Evolutionary conservation across 1,140 invertebrate species (phyloP), one percentile per base, ranked within the genome.

Genomic region (Drosophila ficusphila): DNA sequence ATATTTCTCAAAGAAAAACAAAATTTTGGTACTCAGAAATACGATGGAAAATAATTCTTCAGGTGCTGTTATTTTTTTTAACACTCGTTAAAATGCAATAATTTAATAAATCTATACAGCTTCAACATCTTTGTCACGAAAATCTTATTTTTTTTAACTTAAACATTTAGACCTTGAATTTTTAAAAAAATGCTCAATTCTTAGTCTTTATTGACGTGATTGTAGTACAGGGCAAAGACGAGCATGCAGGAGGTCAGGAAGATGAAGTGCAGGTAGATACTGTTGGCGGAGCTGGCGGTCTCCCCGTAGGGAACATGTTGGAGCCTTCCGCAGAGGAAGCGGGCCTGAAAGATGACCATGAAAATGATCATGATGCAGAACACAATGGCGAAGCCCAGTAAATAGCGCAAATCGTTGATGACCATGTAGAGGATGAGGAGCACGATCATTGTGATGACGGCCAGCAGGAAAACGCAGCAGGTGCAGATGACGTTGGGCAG

Each of bases 401-500:
- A 9, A 21, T 29, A 64, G 1, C 38, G 21, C 2, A 0, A 0
- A 0, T 64, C 38, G 0, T n/a, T 1, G 4, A 41, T 64, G 23
- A 61, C 16, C 5, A 38, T 0, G 2, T 6, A 1, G 11, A 61
- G 12, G 29, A 64, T 14, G 7, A 64, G 2, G 6, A 64, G 21
- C 9, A 23, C 19, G 0, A 61, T 0, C 16, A 61, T 6, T 1
- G 39, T 11, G 18, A 64, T 12, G 16, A 6, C 12, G 39, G 29
- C 38, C 0, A 64, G 1, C 7, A 64, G n/a, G 0, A 23, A 1
- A 1, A 64, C 2, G 12, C 4, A 16, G 39, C 39, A 64, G 9
- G 12, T 16, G 29, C 39, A 64, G 9, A 64, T 2, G 7, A 38
- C 0, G n/a, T 29, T 64, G 31, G 60, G 60, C n/a, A 47, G 39